Percentiles rank a stretch among this genome's conserved stretches.
phyloP scores from a whole-genome alignment of 2,888 invertebrate species.

The Hyposoter didymator region DNA sequence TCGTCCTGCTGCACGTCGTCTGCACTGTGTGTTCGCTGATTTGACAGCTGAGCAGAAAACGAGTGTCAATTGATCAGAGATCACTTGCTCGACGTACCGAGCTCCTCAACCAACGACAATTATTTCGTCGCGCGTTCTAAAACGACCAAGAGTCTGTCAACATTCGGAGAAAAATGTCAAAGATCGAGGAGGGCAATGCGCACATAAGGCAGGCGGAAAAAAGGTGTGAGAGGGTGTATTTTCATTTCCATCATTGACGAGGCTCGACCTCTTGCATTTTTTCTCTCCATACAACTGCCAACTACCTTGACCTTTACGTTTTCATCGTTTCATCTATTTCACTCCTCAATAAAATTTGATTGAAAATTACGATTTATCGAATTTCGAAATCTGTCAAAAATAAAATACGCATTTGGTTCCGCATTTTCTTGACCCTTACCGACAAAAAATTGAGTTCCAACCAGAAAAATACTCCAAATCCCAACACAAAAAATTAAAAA shows the following conservation, averaged over 20 bases:
- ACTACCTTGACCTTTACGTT: conserved; percentile 2
- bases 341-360: background rate
- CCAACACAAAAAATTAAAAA: background rate
- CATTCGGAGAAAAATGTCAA: conserved; percentile 85
- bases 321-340: background rate
- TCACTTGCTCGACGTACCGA: conserved; percentile 21
- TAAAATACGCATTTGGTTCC: background rate
- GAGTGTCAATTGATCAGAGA: conserved; percentile 27
- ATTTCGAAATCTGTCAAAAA: background rate
- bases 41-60: conserved; percentile 62
- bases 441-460: background rate
- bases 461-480: background rate
- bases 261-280: background rate
- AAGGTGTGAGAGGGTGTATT: conserved; percentile 84
- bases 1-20: conserved; percentile 53
- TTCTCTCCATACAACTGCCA: background rate
- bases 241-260: background rate
- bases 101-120: conserved; percentile 3
- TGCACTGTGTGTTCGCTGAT: conserved; percentile 40
- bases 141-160: conserved; percentile 54
- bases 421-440: background rate
- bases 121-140: conserved; percentile 58
- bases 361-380: background rate
- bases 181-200: conserved; percentile 92
- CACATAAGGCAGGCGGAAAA: conserved; percentile 93